A percentile compares a stretch with the other conserved stretches of the same genome.
These are phyloP conservation scores for Alloplasta piceator DNA, from an alignment of 2,888 invertebrate species.

Conservation along the genomic window DNA sequence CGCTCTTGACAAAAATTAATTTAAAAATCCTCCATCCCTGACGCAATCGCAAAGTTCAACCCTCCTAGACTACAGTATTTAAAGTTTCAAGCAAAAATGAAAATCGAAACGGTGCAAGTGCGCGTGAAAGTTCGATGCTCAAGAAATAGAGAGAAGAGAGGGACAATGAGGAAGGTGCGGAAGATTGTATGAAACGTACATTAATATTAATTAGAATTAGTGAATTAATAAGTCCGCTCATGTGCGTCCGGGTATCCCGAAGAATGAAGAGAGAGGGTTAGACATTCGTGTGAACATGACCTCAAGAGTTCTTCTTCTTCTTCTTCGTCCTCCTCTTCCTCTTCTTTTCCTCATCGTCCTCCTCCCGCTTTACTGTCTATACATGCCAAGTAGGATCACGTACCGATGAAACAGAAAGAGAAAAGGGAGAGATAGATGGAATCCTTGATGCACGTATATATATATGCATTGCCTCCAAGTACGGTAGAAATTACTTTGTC, in stretches of 20 bases:
- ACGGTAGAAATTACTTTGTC: slow-evolving; percentile 6
- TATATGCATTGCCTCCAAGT: slow-evolving; percentile 18
- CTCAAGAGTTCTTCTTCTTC: slow-evolving; percentile 66
- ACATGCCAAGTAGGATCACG: slow-evolving; percentile 61
- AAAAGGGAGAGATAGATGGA: slow-evolving; percentile 41
- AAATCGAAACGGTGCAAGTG: not conserved
- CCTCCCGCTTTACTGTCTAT: slow-evolving; percentile 42
- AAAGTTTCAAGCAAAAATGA: not conserved
- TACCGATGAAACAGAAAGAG: slow-evolving; percentile 58
- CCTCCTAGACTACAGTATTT: no score
- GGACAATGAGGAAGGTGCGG: slow-evolving; percentile 2
- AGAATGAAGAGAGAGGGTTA: slow-evolving; percentile 46
- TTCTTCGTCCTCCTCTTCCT: slow-evolving; percentile 27
- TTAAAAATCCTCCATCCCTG: no score
- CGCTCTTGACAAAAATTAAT: not conserved
- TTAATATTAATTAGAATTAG: slow-evolving; percentile 80
- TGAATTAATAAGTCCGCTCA: slow-evolving; percentile 66
- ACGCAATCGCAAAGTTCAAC: no score
- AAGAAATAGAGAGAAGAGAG: not conserved
- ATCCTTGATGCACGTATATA: slow-evolving; percentile 53
- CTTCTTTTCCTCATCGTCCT: slow-evolving; percentile 11
- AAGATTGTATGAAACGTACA: slow-evolving; percentile 54
- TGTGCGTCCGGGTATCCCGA: slow-evolving; percentile 51
- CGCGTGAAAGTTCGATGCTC: slow-evolving; percentile 6
- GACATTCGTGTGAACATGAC: slow-evolving; percentile 81